phyloP scores from a whole-genome alignment of 2,113 vertebrate species.

The Corythaixoides concolor region DNA sequence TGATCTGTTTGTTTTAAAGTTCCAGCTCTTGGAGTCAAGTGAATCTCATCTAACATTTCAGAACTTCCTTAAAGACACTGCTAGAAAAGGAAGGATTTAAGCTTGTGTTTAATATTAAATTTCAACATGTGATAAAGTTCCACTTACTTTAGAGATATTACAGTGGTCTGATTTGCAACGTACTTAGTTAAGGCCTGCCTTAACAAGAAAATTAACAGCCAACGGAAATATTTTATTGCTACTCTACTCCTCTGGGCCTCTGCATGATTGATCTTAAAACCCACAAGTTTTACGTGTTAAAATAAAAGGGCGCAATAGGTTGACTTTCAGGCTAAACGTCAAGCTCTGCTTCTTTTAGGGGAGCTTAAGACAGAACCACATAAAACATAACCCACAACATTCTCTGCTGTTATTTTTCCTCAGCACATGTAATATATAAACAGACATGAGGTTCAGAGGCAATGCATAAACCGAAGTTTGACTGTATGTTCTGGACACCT shows the following conservation, averaged over 20 bases:
- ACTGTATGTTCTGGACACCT: background rate
- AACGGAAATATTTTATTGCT: background rate
- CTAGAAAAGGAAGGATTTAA: background rate
- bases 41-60: background rate
- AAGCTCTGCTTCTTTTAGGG: background rate
- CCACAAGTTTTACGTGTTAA: background rate
- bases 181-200: background rate
- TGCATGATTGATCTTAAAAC: background rate
- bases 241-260: background rate
- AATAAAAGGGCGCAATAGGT: background rate
- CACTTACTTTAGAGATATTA: background rate
- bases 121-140: background rate
- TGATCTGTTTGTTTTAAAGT: background rate
- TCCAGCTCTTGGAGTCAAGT: background rate
- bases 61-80: background rate
- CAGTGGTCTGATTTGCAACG: background rate
- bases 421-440: background rate
- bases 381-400: background rate
- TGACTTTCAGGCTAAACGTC: background rate
- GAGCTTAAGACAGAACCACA: background rate
- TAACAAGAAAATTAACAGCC: constrained; percentile 11
- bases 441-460: background rate
- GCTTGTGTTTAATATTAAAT: background rate
- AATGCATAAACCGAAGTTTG: background rate
- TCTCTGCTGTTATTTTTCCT: background rate